Base-by-base conservation (phyloP, 2,113 vertebrate genomes). In the Zeus faber region DNA sequence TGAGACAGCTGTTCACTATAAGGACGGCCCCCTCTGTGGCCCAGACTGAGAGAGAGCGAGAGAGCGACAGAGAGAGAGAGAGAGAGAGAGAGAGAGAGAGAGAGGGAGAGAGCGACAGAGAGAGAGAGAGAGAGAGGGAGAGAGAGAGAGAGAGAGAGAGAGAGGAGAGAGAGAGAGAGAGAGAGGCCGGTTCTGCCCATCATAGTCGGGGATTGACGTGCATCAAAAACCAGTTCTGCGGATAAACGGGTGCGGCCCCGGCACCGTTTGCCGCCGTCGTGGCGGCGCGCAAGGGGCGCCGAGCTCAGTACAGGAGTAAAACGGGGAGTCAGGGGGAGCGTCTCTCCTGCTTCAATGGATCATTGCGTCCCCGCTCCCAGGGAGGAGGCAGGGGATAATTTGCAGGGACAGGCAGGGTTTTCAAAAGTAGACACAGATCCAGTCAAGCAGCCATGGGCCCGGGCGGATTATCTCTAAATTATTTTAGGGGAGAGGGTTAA, bases 281-380 rank as follows among this genome's bases (percentile, higher is more conserved):
- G 45, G 51, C 65, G 57, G 65, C 33, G 49, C 33, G 10, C 55
- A 63, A 81, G 31, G 45, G 46, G 53, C 65, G 63, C 43, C 59
- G 75, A 62, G 56, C 67, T 74, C 60, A 49, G 52, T 79, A 54
- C 67, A 44, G 62, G 52, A 64, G 60, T 72, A 72, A 80, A n/a
- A 1, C 1, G 33, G 10, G 33, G 33, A 2, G 13, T n/a, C 11
- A 5, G 55, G 41, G 63, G 64, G 49, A 59, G 69, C 72, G 74
- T 80, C 72, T 71, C 60, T 72, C 58, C 70, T 72, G 59, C 71
- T 85, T 54, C 54, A 73, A 82, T 76, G 80, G 67, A 81, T 83
- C 83, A 80, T 81, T 77, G 77, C 67, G 23, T 75, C 77, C 53
- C 35, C 64, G 65, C 73, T 84, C 72, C 66, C 67, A n/a, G 63